A percentile compares a stretch with the other conserved stretches of the same genome.
Evolutionary conservation across 1,140 invertebrate genomes (phyloP).

Genomic region (Zaprionus vittiger): DNA sequence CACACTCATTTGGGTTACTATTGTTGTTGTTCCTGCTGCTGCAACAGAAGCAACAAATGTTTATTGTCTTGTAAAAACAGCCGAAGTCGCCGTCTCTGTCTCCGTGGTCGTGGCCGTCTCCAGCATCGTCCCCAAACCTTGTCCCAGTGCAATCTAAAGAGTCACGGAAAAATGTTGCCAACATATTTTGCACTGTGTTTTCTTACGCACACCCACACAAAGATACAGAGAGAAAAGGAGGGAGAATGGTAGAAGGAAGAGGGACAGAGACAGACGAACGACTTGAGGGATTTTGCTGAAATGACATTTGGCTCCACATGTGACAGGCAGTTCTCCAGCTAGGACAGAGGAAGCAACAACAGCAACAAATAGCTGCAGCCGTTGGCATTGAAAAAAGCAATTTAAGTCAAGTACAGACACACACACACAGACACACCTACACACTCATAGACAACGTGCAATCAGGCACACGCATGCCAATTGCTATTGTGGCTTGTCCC

Average conservation of each 20-base stretch:
- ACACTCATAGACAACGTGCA: conserved; percentile 43
- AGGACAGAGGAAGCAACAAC: conserved; percentile 26
- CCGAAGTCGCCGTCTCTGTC: conserved; percentile 16
- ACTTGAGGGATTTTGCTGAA: conserved; percentile 83
- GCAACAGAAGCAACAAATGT: conserved; percentile 44
- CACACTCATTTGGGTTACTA: conserved; percentile 7
- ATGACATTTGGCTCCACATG: conserved; percentile 83
- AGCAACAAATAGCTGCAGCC: conserved; percentile 55
- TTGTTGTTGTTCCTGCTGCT: conserved; percentile 17
- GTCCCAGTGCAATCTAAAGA: conserved; percentile 72
- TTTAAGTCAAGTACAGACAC: conserved; percentile 70
- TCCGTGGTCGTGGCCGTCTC: no score
- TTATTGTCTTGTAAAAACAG: conserved; percentile 63
- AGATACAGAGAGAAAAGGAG: conserved; percentile 21
- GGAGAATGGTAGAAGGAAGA: neutral
- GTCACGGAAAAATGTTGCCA: conserved; percentile 71
- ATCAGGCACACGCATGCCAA: conserved; percentile 67
- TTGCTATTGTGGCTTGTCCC: conserved; percentile 41
- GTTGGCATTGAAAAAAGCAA: conserved; percentile 80
- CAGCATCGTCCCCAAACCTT: conserved; percentile 29
- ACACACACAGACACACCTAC: conserved; percentile 33
- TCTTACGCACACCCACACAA: conserved; percentile 45
- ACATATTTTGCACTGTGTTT: conserved; percentile 71
- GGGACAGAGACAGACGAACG: conserved; percentile 60
- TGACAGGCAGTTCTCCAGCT: conserved; percentile 64